A percentile compares a stretch with the other conserved stretches of the same genome.
Evolutionary conservation across 2,888 invertebrate genomes (phyloP).

Genomic region (Epinotia bilunana): DNA sequence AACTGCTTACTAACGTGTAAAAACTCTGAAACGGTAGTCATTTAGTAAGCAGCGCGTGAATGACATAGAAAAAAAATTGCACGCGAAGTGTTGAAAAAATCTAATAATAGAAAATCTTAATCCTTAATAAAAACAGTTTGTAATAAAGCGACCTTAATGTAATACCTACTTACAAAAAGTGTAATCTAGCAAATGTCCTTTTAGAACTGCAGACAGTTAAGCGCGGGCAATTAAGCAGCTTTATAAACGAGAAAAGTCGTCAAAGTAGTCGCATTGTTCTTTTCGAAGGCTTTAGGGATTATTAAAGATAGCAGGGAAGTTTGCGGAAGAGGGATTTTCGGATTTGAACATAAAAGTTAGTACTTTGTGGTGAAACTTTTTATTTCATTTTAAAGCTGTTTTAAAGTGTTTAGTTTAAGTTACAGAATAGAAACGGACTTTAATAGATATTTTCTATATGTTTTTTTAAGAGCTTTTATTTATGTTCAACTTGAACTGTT

Average conservation of each 20-base stretch:
- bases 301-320: background rate
- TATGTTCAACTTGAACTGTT: too few relatives aligned
- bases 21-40: too few relatives aligned
- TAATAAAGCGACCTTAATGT: background rate
- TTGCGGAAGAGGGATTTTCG: background rate
- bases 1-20: too few relatives aligned
- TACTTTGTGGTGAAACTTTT: background rate
- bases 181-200: background rate
- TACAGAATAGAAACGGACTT: too few relatives aligned
- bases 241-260: slow-evolving; percentile 1
- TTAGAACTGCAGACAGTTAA: background rate
- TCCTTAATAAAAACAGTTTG: background rate
- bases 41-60: too few relatives aligned
- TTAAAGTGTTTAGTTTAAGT: too few relatives aligned
- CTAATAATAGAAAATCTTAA: background rate
- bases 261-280: slow-evolving; percentile 3
- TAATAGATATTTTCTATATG: too few relatives aligned
- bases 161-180: background rate
- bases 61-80: too few relatives aligned
- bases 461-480: too few relatives aligned
- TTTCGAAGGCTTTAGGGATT: slow-evolving; percentile 1
- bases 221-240: background rate
- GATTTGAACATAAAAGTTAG: background rate
- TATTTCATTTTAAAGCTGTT: background rate
- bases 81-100: background rate